Evolutionary conservation across 2,888 invertebrate species (phyloP).

Genomic region (Drosophila barbarae): DNA sequence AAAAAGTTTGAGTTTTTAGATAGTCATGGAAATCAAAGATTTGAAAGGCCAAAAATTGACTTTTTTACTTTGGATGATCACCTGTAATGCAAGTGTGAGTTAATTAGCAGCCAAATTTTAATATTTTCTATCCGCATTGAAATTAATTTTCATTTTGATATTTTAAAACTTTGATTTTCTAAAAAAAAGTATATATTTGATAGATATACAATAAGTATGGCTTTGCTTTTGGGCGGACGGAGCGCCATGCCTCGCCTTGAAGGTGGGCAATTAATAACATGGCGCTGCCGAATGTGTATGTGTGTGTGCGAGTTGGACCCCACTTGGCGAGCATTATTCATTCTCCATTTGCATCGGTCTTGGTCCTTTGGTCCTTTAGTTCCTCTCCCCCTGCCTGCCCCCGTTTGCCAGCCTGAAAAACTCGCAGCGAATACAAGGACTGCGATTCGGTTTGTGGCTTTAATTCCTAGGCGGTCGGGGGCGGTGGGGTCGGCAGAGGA

Average conservation of each 20-base stretch:
- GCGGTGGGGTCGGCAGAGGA: not conserved
- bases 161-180: too few relatives aligned
- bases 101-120: too few relatives aligned
- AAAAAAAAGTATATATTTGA: not conserved
- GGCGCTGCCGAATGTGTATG: slow-evolving; percentile 28
- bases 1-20: too few relatives aligned
- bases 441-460: slow-evolving; percentile 43
- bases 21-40: too few relatives aligned
- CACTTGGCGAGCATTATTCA: slow-evolving; percentile 47
- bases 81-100: too few relatives aligned
- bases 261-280: slow-evolving; percentile 44
- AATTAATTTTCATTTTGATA: too few relatives aligned
- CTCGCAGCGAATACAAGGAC: slow-evolving; percentile 31
- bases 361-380: not conserved
- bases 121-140: too few relatives aligned
- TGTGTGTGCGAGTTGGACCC: slow-evolving; percentile 21
- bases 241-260: slow-evolving; percentile 14
- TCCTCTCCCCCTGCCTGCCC: not conserved
- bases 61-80: too few relatives aligned
- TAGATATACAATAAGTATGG: not conserved
- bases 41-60: too few relatives aligned
- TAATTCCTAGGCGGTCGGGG: slow-evolving; percentile 2
- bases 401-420: not conserved
- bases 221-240: not conserved
- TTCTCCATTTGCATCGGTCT: slow-evolving; percentile 37